phyloP scores from a whole-genome alignment of 2,797 vertebrate genomes.

The Lutjanus argentimaculatus region DNA sequence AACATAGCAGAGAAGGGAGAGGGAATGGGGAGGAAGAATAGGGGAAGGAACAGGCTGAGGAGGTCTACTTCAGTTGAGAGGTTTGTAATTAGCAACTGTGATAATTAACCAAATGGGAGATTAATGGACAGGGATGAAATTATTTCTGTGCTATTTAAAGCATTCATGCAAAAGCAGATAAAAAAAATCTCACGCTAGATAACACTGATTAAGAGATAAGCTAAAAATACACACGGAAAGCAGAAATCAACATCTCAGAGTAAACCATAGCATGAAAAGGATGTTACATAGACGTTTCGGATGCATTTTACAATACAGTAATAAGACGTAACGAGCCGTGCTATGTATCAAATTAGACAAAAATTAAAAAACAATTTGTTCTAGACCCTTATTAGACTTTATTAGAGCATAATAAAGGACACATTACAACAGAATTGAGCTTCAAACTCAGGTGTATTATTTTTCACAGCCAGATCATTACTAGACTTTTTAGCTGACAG shows the following conservation, averaged over 20 bases:
- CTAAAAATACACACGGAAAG: slow-evolving; percentile 53
- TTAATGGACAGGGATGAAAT: slow-evolving; percentile 70
- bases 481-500: too few relatives aligned
- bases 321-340: too few relatives aligned
- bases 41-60: slow-evolving; percentile 40
- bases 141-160: slow-evolving; percentile 66
- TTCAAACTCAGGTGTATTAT: too few relatives aligned
- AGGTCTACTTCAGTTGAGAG: slow-evolving; percentile 63
- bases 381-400: too few relatives aligned
- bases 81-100: slow-evolving; percentile 79
- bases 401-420: too few relatives aligned
- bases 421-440: too few relatives aligned
- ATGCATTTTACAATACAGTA: too few relatives aligned
- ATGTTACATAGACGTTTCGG: background rate
- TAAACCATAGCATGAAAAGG: slow-evolving; percentile 20
- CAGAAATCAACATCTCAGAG: slow-evolving; percentile 11
- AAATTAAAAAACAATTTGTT: too few relatives aligned
- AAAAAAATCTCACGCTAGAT: slow-evolving; percentile 54
- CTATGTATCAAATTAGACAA: too few relatives aligned
- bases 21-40: slow-evolving; percentile 14
- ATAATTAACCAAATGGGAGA: slow-evolving; percentile 81
- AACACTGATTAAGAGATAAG: slow-evolving; percentile 59
- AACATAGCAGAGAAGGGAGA: background rate
- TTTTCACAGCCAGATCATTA: too few relatives aligned
- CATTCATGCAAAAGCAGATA: slow-evolving; percentile 46